These are phyloP conservation scores for Dasysyrphus albostriatus DNA, from an alignment of 2,888 invertebrate species.

Conservation along the genomic window DNA sequence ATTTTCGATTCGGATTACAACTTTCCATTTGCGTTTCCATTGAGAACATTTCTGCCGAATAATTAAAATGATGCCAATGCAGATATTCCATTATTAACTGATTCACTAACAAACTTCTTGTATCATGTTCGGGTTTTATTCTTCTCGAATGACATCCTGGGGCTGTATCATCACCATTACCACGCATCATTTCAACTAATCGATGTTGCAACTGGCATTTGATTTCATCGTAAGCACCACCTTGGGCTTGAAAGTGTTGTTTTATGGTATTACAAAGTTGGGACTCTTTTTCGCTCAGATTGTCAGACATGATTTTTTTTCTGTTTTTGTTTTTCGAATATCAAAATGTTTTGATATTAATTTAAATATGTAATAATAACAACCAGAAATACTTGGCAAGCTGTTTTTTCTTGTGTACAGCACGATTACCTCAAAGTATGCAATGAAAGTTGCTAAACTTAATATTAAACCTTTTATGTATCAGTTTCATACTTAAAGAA, in stretches of 20 bases:
- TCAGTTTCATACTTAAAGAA: neutral
- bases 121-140: constrained; percentile 42
- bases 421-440: constrained; percentile 36
- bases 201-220: constrained; percentile 80
- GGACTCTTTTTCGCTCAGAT: constrained; percentile 75
- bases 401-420: constrained; percentile 7
- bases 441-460: neutral
- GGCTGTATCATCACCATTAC: neutral
- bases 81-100: constrained; percentile 83
- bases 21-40: constrained; percentile 79
- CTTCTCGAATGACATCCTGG: neutral
- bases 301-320: constrained; percentile 62
- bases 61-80: constrained; percentile 81
- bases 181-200: constrained; percentile 79
- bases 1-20: constrained; percentile 76
- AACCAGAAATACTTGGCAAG: constrained; percentile 18
- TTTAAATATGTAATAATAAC: neutral
- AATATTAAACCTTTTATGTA: neutral
- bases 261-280: constrained; percentile 78
- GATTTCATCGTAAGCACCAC: constrained; percentile 78
- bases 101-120: constrained; percentile 77
- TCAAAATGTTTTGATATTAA: neutral
- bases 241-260: constrained; percentile 78
- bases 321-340: neutral
- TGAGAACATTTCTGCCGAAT: constrained; percentile 81